A percentile compares a stretch with the other conserved stretches of the same genome.
phyloP scores from a whole-genome alignment of 2,888 invertebrate species.

The Brachyopa scutellaris region DNA sequence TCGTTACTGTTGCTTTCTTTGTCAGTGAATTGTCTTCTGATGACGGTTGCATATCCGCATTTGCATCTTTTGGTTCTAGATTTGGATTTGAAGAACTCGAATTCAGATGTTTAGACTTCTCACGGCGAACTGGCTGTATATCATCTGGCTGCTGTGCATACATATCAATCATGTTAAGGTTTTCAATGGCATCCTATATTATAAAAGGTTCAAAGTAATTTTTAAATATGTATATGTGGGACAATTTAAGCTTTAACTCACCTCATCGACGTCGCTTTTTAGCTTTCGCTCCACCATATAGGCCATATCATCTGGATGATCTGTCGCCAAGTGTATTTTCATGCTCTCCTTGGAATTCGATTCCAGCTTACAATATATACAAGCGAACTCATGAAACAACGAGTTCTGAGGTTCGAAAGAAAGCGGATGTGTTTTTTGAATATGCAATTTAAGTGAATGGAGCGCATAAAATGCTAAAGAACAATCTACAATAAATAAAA shows the following conservation, averaged over 20 bases:
- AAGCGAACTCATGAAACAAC: not conserved
- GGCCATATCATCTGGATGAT: conserved; percentile 48
- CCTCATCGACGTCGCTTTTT: not conserved
- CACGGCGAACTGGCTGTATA: not conserved
- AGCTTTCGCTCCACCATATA: conserved; percentile 33
- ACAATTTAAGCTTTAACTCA: conserved; percentile 17
- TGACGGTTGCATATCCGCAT: not conserved
- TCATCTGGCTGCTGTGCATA: not conserved
- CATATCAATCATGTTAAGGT: conserved; percentile 26
- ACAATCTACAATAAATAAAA: conserved; percentile 41
- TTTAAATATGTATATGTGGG: not conserved
- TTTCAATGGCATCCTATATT: conserved; percentile 41
- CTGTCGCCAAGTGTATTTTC: conserved; percentile 33
- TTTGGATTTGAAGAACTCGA: not conserved
- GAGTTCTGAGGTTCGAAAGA: not conserved
- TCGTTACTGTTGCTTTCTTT: too few relatives aligned
- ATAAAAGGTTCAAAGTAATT: not conserved
- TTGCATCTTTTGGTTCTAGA: too few relatives aligned
- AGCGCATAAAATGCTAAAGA: conserved; percentile 21
- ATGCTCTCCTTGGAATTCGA: conserved; percentile 1
- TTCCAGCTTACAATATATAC: conserved; percentile 36
- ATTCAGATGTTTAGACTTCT: not conserved
- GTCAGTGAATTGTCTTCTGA: not conserved
- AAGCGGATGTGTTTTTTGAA: conserved; percentile 10
- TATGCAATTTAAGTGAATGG: conserved; percentile 25